Base-by-base conservation (phyloP, 2,888 invertebrate species). In the Sphecodes monilicornis region DNA sequence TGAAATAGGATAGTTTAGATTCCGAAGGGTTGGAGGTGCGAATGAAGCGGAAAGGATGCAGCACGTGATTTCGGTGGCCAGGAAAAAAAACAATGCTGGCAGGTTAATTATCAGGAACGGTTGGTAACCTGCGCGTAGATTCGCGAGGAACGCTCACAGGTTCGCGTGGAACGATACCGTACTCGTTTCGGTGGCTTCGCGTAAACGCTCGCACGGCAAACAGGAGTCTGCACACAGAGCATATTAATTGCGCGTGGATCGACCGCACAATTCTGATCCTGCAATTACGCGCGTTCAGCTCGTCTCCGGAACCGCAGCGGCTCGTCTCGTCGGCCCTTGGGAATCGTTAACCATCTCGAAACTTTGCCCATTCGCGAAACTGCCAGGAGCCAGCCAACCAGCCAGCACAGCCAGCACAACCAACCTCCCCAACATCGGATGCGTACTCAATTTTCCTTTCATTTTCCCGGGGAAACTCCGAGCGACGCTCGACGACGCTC, bases 211-310 rank as follows among this genome's bases (percentile, higher is more conserved):
- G 80, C 71, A 80, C 60, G 60, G 85, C 74, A 84, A 85, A 85
- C 74, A 84, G 46, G 54, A 57, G 64, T 75, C 71, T 36, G 83
- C 75, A 78, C 75, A 78, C 80, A 85, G 81, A 84, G 81, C 89
- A 83, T 90, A 89, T 89, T 89, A 90, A 89, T 89, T 88, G 90
- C 90, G 54, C 66, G 78, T 60, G 80, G 80, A 90, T 90, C 85
- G 90, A 89, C 89, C 86, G 77, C 86, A 74, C 84, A 76, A 89
- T 89, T 86, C 83, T 79, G 90, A 89, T 88, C 76, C 88, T 75
- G 82, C 89, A 88, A 89, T 90, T 89, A 90, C 88, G 90, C 79
- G 78, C 86, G 84, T 90, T 90, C 83, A 88, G 69, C 85, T 82
- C 86, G 84, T 86, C 90, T 84, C 76, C 73, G 76, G 77, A 74